Percentiles rank a stretch among this genome's conserved stretches.
Conservation (phyloP, 2,888 invertebrate genomes). For the Sceliomorpha sp. region DNA sequence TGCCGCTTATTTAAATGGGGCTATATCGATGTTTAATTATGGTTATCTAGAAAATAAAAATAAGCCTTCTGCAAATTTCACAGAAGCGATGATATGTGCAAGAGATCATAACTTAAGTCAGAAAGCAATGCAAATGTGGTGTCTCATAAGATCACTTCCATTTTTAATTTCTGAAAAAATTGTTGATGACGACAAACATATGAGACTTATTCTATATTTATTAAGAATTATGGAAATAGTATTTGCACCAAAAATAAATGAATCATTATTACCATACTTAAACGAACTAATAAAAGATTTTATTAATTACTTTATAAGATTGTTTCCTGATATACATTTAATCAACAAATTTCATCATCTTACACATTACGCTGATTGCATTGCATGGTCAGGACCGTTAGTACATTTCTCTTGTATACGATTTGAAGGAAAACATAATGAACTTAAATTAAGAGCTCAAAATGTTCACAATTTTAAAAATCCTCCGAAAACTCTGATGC, state of each 20-base stretch:
- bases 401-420: conserved; percentile 52
- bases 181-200: conserved; percentile 26
- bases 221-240: conserved; percentile 53
- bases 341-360: conserved; percentile 60
- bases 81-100: conserved; percentile 22
- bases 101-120: conserved; percentile 47
- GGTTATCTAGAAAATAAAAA: conserved; percentile 41
- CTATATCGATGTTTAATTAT: conserved; percentile 38
- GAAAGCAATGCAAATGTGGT: conserved; percentile 58
- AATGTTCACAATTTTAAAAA: conserved; percentile 54
- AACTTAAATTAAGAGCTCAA: conserved; percentile 42
- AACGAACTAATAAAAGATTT: conserved; percentile 29
- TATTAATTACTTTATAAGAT: conserved; percentile 23
- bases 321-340: conserved; percentile 51
- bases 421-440: conserved; percentile 55
- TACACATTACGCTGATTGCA: conserved; percentile 49
- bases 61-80: conserved; percentile 50
- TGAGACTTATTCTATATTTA: conserved; percentile 33
- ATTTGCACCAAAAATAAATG: conserved; percentile 42
- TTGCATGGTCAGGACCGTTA: conserved; percentile 49
- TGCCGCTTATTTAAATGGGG: conserved; percentile 37
- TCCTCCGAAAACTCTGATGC: conserved; percentile 47
- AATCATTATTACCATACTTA: conserved; percentile 28
- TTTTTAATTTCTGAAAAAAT: conserved; percentile 48
- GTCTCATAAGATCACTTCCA: conserved; percentile 42